Evolutionary conservation across 2,888 invertebrate species (phyloP).

Genomic region (Scaptomyza cyrtandrae): DNA sequence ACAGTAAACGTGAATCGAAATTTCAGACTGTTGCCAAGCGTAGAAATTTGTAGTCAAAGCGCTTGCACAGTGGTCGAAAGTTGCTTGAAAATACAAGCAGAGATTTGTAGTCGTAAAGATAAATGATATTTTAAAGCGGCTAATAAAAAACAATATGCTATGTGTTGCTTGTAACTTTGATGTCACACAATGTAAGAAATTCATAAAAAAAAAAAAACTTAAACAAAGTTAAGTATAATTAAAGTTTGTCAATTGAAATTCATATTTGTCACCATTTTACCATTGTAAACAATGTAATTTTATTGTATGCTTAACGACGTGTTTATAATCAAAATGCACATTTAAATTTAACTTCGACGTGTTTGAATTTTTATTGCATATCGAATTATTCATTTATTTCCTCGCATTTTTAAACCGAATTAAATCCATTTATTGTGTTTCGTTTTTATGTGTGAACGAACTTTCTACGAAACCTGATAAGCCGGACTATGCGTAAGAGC

Average conservation of each 20-base stretch:
- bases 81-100: constrained; percentile 1
- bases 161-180: neutral
- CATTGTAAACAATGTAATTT: constrained; percentile 8
- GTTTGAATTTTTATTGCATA: constrained; percentile 19
- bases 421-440: constrained; percentile 40
- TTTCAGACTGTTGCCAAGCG: constrained; percentile 72
- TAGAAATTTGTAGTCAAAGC: constrained; percentile 62
- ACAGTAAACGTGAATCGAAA: constrained; percentile 42
- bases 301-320: constrained; percentile 8
- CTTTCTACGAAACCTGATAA: constrained; percentile 51
- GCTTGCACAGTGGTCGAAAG: constrained; percentile 51
- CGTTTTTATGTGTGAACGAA: constrained; percentile 43
- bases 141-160: neutral
- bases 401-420: constrained; percentile 26
- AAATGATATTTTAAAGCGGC: neutral
- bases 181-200: no score
- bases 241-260: neutral
- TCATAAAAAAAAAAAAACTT: no score
- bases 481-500: constrained; percentile 31
- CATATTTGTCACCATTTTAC: neutral
- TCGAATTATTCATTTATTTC: neutral
- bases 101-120: constrained; percentile 1
- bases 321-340: neutral
- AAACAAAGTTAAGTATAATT: no score
- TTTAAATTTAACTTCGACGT: neutral